Evolutionary conservation across 2,113 vertebrate genomes (phyloP).

Genomic region (Cyanistes caeruleus): DNA sequence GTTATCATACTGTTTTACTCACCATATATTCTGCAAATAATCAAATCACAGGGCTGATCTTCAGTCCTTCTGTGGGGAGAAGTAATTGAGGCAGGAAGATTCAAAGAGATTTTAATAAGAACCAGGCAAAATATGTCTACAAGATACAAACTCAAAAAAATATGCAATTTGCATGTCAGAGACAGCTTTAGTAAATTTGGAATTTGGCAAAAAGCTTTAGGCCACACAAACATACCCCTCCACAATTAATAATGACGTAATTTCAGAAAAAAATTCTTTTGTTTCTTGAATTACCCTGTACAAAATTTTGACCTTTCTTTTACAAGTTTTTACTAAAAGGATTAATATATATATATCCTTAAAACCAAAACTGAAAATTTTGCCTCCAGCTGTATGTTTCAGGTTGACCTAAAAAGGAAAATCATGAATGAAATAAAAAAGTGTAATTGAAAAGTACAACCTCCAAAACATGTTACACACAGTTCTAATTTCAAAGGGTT

Average conservation of each 20-base stretch:
- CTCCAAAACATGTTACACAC: neutral
- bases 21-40: neutral
- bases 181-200: neutral
- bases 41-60: neutral
- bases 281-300: neutral
- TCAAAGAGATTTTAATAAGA: neutral
- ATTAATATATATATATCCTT: neutral
- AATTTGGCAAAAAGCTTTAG: neutral
- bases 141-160: neutral
- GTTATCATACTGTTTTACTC: neutral
- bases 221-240: neutral
- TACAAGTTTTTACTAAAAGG: neutral
- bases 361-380: neutral
- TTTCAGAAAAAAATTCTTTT: neutral
- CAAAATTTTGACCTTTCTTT: neutral
- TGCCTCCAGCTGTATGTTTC: neutral
- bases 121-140: neutral
- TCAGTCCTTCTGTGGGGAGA: neutral
- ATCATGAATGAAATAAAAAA: neutral
- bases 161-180: neutral
- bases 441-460: neutral
- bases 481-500: conserved; percentile 17
- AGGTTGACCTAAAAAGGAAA: neutral
- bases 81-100: neutral
- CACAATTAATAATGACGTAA: neutral